Conservation (phyloP, 2,113 vertebrate genomes). For the Larimichthys polyactis region DNA sequence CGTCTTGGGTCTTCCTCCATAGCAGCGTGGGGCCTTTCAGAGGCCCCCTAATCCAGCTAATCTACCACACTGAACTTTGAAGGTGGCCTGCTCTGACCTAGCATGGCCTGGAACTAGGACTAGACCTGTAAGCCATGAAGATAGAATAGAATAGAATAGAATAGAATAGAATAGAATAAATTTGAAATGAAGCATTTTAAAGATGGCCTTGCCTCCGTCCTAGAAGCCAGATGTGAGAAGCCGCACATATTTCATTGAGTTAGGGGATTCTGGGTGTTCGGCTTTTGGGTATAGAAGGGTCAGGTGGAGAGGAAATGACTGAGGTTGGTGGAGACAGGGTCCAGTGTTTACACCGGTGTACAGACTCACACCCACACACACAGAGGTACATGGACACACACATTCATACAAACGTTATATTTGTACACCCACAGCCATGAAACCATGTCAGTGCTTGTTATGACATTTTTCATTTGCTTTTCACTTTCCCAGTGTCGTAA, state of each 20-base stretch:
- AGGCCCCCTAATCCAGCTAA: slow-evolving; percentile 95
- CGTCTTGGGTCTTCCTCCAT: slow-evolving; percentile 90
- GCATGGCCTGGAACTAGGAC: slow-evolving; percentile 74
- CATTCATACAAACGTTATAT: slow-evolving; percentile 38
- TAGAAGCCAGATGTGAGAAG: slow-evolving; percentile 56
- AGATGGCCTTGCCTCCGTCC: slow-evolving; percentile 29
- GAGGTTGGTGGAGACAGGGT: slow-evolving; percentile 73
- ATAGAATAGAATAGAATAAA: slow-evolving; percentile 45
- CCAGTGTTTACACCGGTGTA: slow-evolving; percentile 63
- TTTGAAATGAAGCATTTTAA: slow-evolving; percentile 32
- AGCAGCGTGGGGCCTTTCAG: slow-evolving; percentile 93
- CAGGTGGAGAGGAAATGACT: slow-evolving; percentile 71
- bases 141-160: slow-evolving; percentile 48
- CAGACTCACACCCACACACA: slow-evolving; percentile 5
- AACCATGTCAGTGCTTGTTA: slow-evolving; percentile 53
- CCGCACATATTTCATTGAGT: slow-evolving; percentile 35
- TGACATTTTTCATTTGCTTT: slow-evolving; percentile 53
- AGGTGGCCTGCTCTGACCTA: slow-evolving; percentile 89
- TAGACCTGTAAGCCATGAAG: slow-evolving; percentile 51
- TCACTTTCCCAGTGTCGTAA: slow-evolving; percentile 44
- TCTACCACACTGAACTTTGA: slow-evolving; percentile 94
- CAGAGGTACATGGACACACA: slow-evolving; percentile 23
- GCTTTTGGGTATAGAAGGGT: slow-evolving; percentile 41
- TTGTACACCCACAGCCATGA: slow-evolving; percentile 43
- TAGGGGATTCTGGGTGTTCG: slow-evolving; percentile 43